These are phyloP conservation scores for Phenacoccus solenopsis DNA, from an alignment of 1,140 invertebrate genomes.

Conservation along the genomic window DNA sequence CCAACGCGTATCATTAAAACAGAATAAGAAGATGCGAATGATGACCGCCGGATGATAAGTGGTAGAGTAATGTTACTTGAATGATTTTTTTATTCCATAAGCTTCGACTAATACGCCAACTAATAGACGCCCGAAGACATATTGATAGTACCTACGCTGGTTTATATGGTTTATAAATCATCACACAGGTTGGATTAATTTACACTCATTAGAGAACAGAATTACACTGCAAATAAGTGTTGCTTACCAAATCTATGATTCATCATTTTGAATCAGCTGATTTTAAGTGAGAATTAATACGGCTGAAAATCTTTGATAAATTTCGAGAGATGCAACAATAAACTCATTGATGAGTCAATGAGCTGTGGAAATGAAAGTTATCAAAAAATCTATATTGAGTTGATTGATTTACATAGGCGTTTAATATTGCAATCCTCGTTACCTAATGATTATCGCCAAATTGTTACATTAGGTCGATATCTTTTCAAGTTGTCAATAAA, in stretches of 20 bases:
- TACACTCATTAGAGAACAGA: too few relatives aligned
- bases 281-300: neutral
- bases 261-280: neutral
- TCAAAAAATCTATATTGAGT: neutral
- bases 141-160: neutral
- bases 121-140: neutral
- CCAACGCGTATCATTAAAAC: neutral
- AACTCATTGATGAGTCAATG: neutral
- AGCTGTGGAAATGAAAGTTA: too few relatives aligned
- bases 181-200: too few relatives aligned
- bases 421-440: too few relatives aligned
- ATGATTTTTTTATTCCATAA: neutral
- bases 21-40: neutral
- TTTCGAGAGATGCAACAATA: neutral
- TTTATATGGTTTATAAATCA: too few relatives aligned
- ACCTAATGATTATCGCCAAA: too few relatives aligned
- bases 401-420: too few relatives aligned
- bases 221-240: too few relatives aligned
- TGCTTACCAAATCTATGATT: too few relatives aligned
- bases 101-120: neutral
- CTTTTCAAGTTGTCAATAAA: too few relatives aligned
- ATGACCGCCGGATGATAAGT: neutral
- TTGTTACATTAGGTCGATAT: too few relatives aligned
- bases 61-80: neutral
- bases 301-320: neutral